Evolutionary conservation across 2,113 vertebrate genomes (phyloP).

Genomic region (Strigops habroptila): DNA sequence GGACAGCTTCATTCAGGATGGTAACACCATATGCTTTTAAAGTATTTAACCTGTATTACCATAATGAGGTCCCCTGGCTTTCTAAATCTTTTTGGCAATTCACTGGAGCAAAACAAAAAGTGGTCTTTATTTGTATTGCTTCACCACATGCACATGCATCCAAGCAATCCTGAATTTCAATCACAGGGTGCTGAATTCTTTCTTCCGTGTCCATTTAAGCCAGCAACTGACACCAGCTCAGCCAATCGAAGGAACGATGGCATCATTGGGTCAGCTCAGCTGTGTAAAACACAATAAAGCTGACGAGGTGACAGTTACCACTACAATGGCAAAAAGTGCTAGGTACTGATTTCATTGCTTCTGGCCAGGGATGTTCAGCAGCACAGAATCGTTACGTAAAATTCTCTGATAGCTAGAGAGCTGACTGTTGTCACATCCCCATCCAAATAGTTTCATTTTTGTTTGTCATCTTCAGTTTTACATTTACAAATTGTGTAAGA

Average conservation of each 20-base stretch:
- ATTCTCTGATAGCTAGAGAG: neutral
- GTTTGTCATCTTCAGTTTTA: neutral
- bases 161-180: conserved; percentile 17
- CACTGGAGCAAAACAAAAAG: conserved; percentile 49
- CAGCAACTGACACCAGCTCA: neutral
- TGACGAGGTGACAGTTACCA: neutral
- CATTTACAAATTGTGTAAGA: neutral
- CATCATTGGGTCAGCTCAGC: neutral
- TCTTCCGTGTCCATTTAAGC: conserved; percentile 43
- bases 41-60: conserved; percentile 60
- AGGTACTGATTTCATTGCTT: neutral
- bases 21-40: conserved; percentile 37
- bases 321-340: neutral
- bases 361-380: neutral
- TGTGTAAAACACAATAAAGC: conserved; percentile 25
- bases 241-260: neutral
- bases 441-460: neutral
- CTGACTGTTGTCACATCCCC: neutral
- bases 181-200: neutral
- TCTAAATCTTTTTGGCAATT: conserved; percentile 48
- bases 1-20: conserved; percentile 46
- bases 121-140: conserved; percentile 35
- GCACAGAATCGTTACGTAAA: neutral
- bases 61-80: conserved; percentile 53
- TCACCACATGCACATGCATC: neutral